Evolutionary conservation across 2,113 vertebrate species (phyloP), one percentile per base, ranked within the genome.

Genomic region (Puntigrus tetrazona): DNA sequence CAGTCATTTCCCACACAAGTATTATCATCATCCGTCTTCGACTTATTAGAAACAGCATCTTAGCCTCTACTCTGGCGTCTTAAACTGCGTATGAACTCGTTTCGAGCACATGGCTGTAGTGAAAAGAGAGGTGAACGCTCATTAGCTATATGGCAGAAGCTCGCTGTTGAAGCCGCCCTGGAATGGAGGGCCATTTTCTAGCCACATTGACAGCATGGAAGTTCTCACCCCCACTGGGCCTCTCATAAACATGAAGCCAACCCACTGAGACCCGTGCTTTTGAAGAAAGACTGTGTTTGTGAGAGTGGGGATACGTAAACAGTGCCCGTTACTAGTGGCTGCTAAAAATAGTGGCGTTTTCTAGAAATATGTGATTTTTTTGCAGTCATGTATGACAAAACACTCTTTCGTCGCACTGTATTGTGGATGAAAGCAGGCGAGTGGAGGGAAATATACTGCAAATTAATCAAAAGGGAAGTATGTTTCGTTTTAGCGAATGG

Each of bases 161-260:
- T 25, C 16, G 0, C 57, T n/a, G 43, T 82, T 61, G 59, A 50
- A 9, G 52, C 55, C 29, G 73, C 5, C 43, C 10, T 38, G 31
- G 43, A 84, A 84, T 29, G 31, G 41, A 63, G 45, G 73, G 45
- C 45, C 45, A 74, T 67, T 69, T 67, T 84, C 59, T 7, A 36
- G 43, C 57, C 83, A 41, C 43, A 38, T 7, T 34, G 22, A 27
- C 59, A 61, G 72, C 83, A 59, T 63, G 74, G 41, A 76, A 25
- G 74, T 69, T 84, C 74, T 84, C 74, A 52, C 83, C 75, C 61
- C 72, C 41, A 77, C 59, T 63, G 55, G 22, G 74, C 45, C 74
- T n/a, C 78, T 81, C 25, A 81, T 69, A 81, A 81, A 81, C 78
- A 81, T 50, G 27, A 69, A 69, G 41, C 41, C 27, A 20, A 43